These are phyloP conservation scores for Orchesellides sinensis DNA, from an alignment of 2,888 invertebrate genomes.

Conservation along the genomic window DNA sequence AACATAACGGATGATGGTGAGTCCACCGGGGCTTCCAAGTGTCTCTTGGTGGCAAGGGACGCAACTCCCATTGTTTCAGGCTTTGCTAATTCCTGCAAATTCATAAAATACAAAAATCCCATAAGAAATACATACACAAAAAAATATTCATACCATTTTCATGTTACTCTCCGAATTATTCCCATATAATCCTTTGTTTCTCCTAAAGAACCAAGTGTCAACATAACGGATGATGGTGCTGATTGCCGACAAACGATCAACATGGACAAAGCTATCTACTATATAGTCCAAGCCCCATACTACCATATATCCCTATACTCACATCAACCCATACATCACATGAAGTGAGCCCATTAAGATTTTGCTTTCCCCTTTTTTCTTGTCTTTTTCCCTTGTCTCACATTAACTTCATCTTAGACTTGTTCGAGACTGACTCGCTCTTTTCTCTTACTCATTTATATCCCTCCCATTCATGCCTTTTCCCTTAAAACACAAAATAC, in stretches of 20 bases:
- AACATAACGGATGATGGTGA: no score
- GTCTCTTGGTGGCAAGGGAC: conserved; percentile 73
- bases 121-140: not conserved
- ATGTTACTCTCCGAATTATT: no score
- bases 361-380: conserved; percentile 20
- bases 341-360: not conserved
- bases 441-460: no score
- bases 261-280: conserved; percentile 24
- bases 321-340: not conserved
- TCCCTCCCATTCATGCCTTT: conserved; percentile 7
- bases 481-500: not conserved
- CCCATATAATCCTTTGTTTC: no score
- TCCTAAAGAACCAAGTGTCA: no score
- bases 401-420: conserved; percentile 51
- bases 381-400: conserved; percentile 23
- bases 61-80: conserved; percentile 73
- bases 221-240: conserved; percentile 20
- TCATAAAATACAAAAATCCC: conserved; percentile 37
- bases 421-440: conserved; percentile 2
- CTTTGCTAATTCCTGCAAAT: conserved; percentile 52
- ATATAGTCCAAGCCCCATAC: not conserved
- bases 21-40: conserved; percentile 69
- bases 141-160: not conserved
- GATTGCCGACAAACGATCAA: conserved; percentile 38
- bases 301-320: not conserved